Evolutionary conservation across 2,113 vertebrate genomes (phyloP).

Genomic region (Bufo gargarizans): DNA sequence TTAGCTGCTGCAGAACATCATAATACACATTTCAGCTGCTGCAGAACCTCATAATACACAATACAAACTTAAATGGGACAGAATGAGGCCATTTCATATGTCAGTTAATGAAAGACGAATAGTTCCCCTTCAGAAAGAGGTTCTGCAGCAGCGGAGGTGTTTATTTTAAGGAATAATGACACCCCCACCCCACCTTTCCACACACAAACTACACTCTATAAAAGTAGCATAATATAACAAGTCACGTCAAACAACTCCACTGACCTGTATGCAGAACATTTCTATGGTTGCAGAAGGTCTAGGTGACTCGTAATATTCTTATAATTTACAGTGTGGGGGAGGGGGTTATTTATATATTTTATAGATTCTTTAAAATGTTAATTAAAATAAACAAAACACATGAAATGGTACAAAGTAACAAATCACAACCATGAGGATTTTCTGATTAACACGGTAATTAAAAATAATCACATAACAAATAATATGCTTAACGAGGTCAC

Average conservation of each 20-base stretch:
- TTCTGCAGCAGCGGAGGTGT: too few species aligned
- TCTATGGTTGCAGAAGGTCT: too few species aligned
- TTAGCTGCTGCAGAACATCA: background rate
- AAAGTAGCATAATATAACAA: too few species aligned
- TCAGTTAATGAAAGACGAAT: too few species aligned
- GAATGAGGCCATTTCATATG: too few species aligned
- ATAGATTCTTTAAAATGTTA: background rate
- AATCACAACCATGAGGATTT: background rate
- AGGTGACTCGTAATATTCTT: background rate
- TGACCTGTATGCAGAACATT: too few species aligned
- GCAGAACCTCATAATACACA: background rate
- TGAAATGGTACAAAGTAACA: background rate
- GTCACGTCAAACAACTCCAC: too few species aligned
- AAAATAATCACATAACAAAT: slow-evolving; percentile 1
- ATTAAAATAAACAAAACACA: background rate
- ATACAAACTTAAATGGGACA: too few species aligned
- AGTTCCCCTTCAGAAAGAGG: too few species aligned
- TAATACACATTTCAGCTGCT: background rate
- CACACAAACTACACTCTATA: too few species aligned
- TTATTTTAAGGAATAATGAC: too few species aligned
- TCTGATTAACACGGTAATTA: slow-evolving; percentile 2
- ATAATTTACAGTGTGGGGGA: background rate
- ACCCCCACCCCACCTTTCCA: too few species aligned
- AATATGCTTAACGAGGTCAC: slow-evolving; percentile 6
- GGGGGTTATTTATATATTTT: background rate